Conservation (phyloP, 2,797 vertebrate species). For the Darevskia nairensis region DNA sequence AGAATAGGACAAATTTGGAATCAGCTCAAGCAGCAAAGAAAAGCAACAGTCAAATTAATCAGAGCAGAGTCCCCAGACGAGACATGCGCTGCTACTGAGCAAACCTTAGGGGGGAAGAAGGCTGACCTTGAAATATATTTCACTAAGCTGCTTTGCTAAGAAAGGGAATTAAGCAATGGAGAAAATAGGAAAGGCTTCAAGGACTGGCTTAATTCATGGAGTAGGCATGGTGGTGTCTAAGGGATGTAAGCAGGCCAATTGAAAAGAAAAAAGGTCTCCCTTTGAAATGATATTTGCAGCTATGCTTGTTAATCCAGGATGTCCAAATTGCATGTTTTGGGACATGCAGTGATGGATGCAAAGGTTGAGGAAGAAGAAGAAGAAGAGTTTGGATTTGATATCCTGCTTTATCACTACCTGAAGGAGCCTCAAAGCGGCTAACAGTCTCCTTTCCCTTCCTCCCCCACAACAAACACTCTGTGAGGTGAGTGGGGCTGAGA, state of each 20-base stretch:
- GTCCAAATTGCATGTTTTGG: neutral
- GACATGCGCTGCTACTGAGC: constrained; percentile 62
- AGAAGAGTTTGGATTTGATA: too few relatives aligned
- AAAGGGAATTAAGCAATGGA: constrained; percentile 63
- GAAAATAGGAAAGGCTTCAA: constrained; percentile 54
- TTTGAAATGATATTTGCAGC: constrained; percentile 33
- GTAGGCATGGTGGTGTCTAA: constrained; percentile 39
- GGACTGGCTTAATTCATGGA: constrained; percentile 43
- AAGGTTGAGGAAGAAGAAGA: neutral
- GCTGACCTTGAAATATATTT: constrained; percentile 78
- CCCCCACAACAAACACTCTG: too few relatives aligned
- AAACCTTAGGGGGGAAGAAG: constrained; percentile 69
- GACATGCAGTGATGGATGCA: neutral
- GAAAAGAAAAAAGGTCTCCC: neutral
- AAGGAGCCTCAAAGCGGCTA: too few relatives aligned
- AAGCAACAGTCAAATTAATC: constrained; percentile 76
- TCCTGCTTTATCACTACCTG: too few relatives aligned
- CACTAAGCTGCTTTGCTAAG: constrained; percentile 55
- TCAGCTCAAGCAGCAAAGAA: constrained; percentile 69
- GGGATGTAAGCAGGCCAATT: constrained; percentile 29
- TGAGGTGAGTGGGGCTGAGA: too few relatives aligned
- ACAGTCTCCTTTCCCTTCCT: too few relatives aligned
- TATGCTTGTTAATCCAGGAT: constrained; percentile 11
- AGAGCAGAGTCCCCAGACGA: constrained; percentile 74
- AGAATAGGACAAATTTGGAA: constrained; percentile 70